These are phyloP conservation scores for Isurus oxyrinchus DNA, from an alignment of 2,113 vertebrate genomes.

Conservation along the genomic window DNA sequence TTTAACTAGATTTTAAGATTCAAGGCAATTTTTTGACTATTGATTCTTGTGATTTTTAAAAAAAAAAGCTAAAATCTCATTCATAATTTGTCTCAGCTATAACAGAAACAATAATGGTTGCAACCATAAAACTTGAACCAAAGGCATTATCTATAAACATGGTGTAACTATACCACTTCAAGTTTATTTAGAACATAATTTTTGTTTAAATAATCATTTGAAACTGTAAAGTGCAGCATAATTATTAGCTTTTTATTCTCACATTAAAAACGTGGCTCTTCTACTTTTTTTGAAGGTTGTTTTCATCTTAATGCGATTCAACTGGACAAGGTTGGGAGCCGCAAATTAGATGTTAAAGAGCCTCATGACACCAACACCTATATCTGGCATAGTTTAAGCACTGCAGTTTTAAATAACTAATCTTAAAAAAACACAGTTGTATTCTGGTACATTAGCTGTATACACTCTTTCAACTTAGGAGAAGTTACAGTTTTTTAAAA, in stretches of 20 bases:
- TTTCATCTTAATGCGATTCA: no score
- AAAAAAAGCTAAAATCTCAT: not conserved
- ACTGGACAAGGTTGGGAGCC: no score
- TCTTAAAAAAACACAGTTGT: not conserved
- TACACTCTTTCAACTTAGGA: not conserved
- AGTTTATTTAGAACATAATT: not conserved
- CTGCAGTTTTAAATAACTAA: not conserved
- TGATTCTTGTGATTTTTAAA: no score
- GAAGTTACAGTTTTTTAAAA: not conserved
- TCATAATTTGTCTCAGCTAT: not conserved
- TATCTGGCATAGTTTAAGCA: not conserved
- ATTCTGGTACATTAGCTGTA: not conserved
- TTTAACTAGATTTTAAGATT: not conserved
- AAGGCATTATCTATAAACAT: not conserved
- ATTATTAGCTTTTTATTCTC: no score
- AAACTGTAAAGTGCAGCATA: not conserved
- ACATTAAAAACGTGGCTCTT: no score
- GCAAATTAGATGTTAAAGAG: no score
- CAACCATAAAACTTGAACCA: not conserved
- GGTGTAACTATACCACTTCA: not conserved
- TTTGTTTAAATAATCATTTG: not conserved
- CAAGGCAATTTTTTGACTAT: not conserved
- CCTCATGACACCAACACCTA: not conserved
- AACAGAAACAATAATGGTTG: not conserved
- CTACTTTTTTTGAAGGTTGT: no score